Base-by-base conservation (phyloP, 2,888 invertebrate species). In the Chrysolina americana region DNA sequence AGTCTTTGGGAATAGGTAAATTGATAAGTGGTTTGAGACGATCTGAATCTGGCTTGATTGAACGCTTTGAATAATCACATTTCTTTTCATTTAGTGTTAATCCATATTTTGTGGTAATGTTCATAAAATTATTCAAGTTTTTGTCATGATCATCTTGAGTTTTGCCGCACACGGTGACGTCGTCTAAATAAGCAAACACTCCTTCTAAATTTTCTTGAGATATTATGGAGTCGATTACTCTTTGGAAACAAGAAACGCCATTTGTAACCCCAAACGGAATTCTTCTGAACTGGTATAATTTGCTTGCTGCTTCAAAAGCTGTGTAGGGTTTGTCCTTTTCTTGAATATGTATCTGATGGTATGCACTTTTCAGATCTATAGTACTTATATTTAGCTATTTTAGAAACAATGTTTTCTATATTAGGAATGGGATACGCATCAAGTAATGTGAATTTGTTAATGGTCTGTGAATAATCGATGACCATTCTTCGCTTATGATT, bases 401-500 rank as follows among this genome's bases (percentile, higher is more conserved):
- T 28, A 28, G 28, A 10, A 15, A 70, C 64, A 17, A 71, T 66
- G 9, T 41, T 23, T 75, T 75, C 69, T 17, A 75, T 71, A 53
- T 65, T 72, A 63, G 81, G 82, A 36, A 81, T 48, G 6, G 78
- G 77, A 69, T 71, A 80, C 2, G 79, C 80, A 48, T 81, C 80
- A 13, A 81, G 50, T 48, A 74, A 28, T 1, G 81, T 81, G 44
- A 65, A 82, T 63, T 68, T 72, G 36, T 82, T 83, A 11, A 82
- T 78, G 15, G 80, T 81, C 21, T 62, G 68, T 0, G 81, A 81
- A 70, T 82, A 83, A 56, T 83, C 81, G 11, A 81, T 78, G 3
- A 80, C 81, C 71, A 77, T 73, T 41, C 79, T 47, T 36, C 78
- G 78, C 59, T 76, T 74, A 65, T 83, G 81, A 19, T 44, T 69